Evolutionary conservation across 2,888 invertebrate species (phyloP).

Genomic region (Lithophane socia): DNA sequence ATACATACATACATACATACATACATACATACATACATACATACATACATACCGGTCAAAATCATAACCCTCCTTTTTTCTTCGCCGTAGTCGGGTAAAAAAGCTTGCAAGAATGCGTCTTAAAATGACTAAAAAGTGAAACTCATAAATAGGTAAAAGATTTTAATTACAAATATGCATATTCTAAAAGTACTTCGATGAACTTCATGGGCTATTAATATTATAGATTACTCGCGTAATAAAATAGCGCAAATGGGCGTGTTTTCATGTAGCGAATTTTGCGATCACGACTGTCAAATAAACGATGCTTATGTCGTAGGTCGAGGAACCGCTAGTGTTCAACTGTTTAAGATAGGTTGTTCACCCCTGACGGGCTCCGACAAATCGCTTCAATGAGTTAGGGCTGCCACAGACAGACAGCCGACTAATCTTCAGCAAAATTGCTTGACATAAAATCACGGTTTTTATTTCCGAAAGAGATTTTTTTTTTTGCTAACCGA

Average conservation of each 20-base stretch:
- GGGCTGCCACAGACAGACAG: slow-evolving; percentile 9
- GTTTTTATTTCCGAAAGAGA: neutral
- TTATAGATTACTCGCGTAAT: slow-evolving; percentile 3
- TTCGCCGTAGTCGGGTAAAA: too few species aligned
- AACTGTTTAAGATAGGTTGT: slow-evolving; percentile 69
- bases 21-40: too few species aligned
- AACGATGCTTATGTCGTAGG: slow-evolving; percentile 73
- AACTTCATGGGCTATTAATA: slow-evolving; percentile 10
- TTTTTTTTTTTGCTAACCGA: too few species aligned
- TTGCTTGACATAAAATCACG: neutral
- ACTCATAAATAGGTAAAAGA: neutral
- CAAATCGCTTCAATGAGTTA: slow-evolving; percentile 64
- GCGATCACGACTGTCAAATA: slow-evolving; percentile 73
- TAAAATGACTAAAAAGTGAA: too few species aligned
- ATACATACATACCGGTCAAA: too few species aligned
- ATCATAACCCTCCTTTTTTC: too few species aligned
- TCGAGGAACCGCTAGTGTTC: slow-evolving; percentile 74
- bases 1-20: too few species aligned
- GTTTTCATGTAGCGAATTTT: slow-evolving; percentile 53
- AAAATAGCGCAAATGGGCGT: slow-evolving; percentile 36
- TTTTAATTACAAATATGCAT: neutral
- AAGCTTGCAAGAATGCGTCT: too few species aligned
- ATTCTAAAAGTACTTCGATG: neutral
- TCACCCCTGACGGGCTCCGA: slow-evolving; percentile 69
- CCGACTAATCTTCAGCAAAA: neutral